Base-by-base conservation (phyloP, 23 tunicate species). In the Phallusia fumigata region DNA sequence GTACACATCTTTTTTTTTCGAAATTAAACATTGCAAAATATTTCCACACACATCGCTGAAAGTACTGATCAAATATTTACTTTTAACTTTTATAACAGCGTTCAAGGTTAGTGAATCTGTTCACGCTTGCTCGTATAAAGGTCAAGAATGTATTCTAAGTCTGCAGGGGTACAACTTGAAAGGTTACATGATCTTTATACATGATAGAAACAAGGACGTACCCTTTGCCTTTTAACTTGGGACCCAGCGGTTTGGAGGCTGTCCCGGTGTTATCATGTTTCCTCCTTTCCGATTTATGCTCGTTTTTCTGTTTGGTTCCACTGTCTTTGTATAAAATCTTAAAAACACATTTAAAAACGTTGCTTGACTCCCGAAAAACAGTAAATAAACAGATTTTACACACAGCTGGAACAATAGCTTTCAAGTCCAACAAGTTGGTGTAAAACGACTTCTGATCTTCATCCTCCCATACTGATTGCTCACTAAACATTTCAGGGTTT, bases 401-500 rank as follows among this genome's bases (percentile, higher is more conserved):
- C 26, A 83, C 80, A 8, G 91, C 95, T 0, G 98, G 98, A 30
- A 95, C 80, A 53, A 95, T 89, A 35, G 86, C 95, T 90, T 95
- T 80, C 40, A 95, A 51, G 44, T 89, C 95, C 33, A 86, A 82
- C 36, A 95, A 36, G 83, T 89, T 83, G 26, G 98, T 86, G 64
- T 95, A 95, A 83, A 95, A 95, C 12, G 95, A 86, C 77, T 36
- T 64, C 65, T 95, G 98, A 65, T 95, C 98, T 50, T 95, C 98
- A 80, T 95, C 98, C 84, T 95, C 98, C 98, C 98, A 95, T 18
- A 85, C 51, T 31, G 98, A 88, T 64, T 81, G 83, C 5, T 93
- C 93, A 36, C 87, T 78, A 19, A 93, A 32, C 24, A 77, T 31
- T 10, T 93, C 93, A 8, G 88, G 77, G 30, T 58, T 80, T 65